Evolutionary conservation across 2,888 invertebrate genomes (phyloP), one percentile per base, ranked within the genome.

Genomic region (Bedellia somnulentella): DNA sequence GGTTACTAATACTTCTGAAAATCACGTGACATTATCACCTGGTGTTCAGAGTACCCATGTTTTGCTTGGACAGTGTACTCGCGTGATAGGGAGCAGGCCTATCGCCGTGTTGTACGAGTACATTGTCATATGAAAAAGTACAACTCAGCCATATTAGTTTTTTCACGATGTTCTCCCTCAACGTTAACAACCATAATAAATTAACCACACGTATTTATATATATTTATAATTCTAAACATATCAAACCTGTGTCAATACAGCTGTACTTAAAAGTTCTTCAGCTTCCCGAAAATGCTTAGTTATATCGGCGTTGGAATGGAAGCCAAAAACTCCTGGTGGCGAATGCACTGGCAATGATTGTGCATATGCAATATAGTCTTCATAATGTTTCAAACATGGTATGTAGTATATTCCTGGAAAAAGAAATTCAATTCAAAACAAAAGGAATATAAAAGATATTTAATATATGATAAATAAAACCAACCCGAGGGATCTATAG

Each of bases 301-400:
- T 86, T 45, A 95, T 92, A 49, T 93, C 93, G 0, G 93, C 94
- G 64, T 95, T 95, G 34, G 89, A 83, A 57, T 95, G 87, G 81
- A 95, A 89, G 6, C 95, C 95, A 62, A 94, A 94, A 23, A 95
- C 88, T 36, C 85, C 83, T 0, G 95, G 94, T 31, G 84, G 80
- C 10, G 93, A 86, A 15, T 83, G 82, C 32, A 85, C 70, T 1
- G 94, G 94, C 42, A 95, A 58, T 14, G 81, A 79, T 13, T 70
- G 81, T 0, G 86, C 83, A 45, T 84, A 88, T 10, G 58, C 54
- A 31, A 89, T 57, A 53, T 82, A 89, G 15, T 83, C 83, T 0
- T 85, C 82, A 45, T 89, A 85, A 44, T 87, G 87, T 33, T 81
- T 83, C 35, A 82, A 80, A 0, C 76, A 76, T 0, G 94, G 94